phyloP scores from a whole-genome alignment of 2,888 invertebrate genomes.

The Diabrotica balteata region DNA sequence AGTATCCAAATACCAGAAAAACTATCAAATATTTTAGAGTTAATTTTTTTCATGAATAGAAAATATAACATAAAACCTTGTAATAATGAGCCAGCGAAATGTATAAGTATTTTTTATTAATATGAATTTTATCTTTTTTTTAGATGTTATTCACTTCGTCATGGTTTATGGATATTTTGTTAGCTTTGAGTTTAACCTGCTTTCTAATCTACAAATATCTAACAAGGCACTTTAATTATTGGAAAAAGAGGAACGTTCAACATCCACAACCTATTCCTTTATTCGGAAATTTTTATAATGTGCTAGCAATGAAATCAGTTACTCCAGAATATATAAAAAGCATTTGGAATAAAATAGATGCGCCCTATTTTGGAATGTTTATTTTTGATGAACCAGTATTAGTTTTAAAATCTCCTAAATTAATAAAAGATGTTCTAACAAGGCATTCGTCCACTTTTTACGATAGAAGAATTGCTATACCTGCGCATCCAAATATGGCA shows the following conservation, averaged over 20 bases:
- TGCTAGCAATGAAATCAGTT: conserved; percentile 30
- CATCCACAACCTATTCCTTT: conserved; percentile 43
- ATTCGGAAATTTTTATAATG: conserved; percentile 43
- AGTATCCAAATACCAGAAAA: no score
- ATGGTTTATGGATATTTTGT: conserved; percentile 18
- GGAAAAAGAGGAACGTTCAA: conserved; percentile 42
- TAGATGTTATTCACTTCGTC: conserved; percentile 30
- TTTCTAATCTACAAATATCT: conserved; percentile 40
- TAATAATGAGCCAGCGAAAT: no score
- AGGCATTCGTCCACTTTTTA: conserved; percentile 62
- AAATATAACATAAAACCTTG: no score
- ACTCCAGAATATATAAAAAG: conserved; percentile 32
- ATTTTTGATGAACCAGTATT: conserved; percentile 61
- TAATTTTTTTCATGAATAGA: no score
- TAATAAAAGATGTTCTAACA: conserved; percentile 61
- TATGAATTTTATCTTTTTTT: background rate
- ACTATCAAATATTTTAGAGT: no score
- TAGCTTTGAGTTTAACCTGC: background rate
- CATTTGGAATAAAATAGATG: conserved; percentile 29
- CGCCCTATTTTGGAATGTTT: conserved; percentile 61
- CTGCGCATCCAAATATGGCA: no score
- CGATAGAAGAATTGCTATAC: conserved; percentile 50
- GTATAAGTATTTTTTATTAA: conserved; percentile 18
- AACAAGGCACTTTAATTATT: conserved; percentile 45
- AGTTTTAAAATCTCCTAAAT: conserved; percentile 59